A percentile compares a stretch with the other conserved stretches of the same genome.
Conservation (phyloP, 2,888 invertebrate species). For the Carpatolechia fugitivella region DNA sequence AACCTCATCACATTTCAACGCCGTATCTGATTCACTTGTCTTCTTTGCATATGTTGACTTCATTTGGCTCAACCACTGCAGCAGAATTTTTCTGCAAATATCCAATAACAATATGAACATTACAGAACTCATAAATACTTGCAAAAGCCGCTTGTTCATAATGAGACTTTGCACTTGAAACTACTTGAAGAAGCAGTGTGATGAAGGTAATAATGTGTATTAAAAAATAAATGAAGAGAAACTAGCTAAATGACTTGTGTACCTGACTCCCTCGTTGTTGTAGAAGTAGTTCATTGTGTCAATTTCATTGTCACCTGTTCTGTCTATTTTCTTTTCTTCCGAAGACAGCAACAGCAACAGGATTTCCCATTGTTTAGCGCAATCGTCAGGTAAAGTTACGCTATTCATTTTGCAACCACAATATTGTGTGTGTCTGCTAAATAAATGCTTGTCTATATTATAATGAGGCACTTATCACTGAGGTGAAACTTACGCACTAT, state of each 20-base stretch:
- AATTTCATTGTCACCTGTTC: slow-evolving; percentile 55
- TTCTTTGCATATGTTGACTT: slow-evolving; percentile 47
- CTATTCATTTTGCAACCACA: slow-evolving; percentile 40
- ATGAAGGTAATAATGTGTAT: too few species aligned
- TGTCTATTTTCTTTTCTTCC: slow-evolving; percentile 67
- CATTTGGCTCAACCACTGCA: slow-evolving; percentile 65
- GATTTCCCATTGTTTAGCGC: slow-evolving; percentile 68
- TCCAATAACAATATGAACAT: neutral
- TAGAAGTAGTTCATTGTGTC: slow-evolving; percentile 65
- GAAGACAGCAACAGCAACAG: slow-evolving; percentile 58
- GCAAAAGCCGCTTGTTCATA: too few species aligned
- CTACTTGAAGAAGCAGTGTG: too few species aligned
- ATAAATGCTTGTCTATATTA: neutral
- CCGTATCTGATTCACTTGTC: slow-evolving; percentile 45
- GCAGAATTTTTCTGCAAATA: slow-evolving; percentile 53
- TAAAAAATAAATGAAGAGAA: too few species aligned
- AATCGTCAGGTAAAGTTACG: slow-evolving; percentile 54
- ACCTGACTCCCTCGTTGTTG: slow-evolving; percentile 63
- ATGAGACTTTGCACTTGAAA: too few species aligned
- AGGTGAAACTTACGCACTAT: neutral
- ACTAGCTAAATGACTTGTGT: too few species aligned
- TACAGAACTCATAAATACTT: too few species aligned
- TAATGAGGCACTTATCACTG: neutral
- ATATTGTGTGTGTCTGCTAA: neutral
- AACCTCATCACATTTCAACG: slow-evolving; percentile 57